Conservation (phyloP, 1,140 invertebrate species). For the Leptinotarsa defecta region DNA sequence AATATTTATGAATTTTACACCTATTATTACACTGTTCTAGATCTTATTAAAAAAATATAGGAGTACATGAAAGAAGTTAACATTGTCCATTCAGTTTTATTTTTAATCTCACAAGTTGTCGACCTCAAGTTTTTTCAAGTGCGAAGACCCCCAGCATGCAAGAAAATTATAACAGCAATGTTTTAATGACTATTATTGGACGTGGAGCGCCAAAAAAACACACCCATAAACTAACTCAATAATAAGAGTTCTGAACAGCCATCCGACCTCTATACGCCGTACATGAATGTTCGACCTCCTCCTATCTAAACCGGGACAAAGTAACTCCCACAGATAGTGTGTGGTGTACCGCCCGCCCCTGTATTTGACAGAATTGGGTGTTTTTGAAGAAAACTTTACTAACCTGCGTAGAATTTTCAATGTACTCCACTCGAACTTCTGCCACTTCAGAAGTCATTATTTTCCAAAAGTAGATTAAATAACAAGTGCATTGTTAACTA, state of each 20-base stretch:
- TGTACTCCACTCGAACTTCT: conserved; percentile 34
- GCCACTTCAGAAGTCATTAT: conserved; percentile 41
- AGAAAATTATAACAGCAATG: background rate
- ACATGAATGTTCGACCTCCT: conserved; percentile 49
- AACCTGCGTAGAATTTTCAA: conserved; percentile 40
- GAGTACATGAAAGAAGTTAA: too few relatives aligned
- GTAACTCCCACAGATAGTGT: conserved; percentile 51
- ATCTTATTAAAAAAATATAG: too few relatives aligned
- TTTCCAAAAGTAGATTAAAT: conserved; percentile 26
- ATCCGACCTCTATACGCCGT: conserved; percentile 37
- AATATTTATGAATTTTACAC: too few relatives aligned
- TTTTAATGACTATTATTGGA: conserved; percentile 24
- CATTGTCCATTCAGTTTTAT: too few relatives aligned
- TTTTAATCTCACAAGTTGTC: too few relatives aligned
- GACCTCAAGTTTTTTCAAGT: background rate
- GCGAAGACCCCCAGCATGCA: background rate
- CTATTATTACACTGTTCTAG: too few relatives aligned
- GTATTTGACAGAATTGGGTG: background rate
- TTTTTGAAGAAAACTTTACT: conserved; percentile 17
- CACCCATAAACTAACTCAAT: conserved; percentile 34
- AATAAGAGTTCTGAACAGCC: conserved; percentile 27
- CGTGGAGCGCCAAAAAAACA: conserved; percentile 22
- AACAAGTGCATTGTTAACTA: conserved; percentile 28
- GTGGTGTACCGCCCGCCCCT: conserved; percentile 38
- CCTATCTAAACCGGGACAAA: conserved; percentile 45